Base-by-base conservation (phyloP, 2,113 vertebrate genomes). In the Tachuris rubrigastra region DNA sequence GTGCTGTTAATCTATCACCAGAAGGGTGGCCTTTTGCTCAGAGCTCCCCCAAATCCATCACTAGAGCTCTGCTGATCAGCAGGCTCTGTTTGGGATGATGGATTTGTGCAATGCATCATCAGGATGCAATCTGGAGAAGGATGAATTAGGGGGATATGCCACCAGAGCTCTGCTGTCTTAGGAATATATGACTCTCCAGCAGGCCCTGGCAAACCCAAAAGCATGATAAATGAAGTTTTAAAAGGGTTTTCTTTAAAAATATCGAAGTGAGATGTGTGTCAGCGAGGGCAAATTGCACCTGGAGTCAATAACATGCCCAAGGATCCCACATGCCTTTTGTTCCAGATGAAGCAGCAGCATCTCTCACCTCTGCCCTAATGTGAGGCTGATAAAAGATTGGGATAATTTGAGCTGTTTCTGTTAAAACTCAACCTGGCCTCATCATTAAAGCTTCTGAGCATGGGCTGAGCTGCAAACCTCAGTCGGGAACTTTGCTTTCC, bases 1-100 rank as follows among this genome's bases (percentile, higher is more conserved):
- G 6, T 7, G 16, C 10, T 14, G 37, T 44, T 27, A 6, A 85
- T 76, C 42, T 24, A 92, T 85, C 90, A 95, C 25, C 58, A 25
- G 10, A 42, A 68, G 24, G 14, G 23, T 33, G 50, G 84, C 89
- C 71, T 95, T 95, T 77, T 50, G 67, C 73, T 83, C 75, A 39
- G 90, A 50, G 91, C 69, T 92, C 87, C 92, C 66, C 47, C 47
- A 66, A 95, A 97, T 90, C 73, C 89, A 89, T 87, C 96, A 82
- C 75, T 68, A 60, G 69, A 79, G 52, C 71, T 67, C 84, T 28
- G 3, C 42, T 8, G 42, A 92, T 77, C 94, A n/a, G 16, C 83
- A 23, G 53, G 85, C 58, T 21, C 66, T 12, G 5, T 87, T 95
- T 91, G 84, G 62, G 42, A 41, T 71, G 94, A 96, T 71, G 68